Base-by-base conservation (phyloP, 2,888 invertebrate species). In the Parochlus steinenii region DNA sequence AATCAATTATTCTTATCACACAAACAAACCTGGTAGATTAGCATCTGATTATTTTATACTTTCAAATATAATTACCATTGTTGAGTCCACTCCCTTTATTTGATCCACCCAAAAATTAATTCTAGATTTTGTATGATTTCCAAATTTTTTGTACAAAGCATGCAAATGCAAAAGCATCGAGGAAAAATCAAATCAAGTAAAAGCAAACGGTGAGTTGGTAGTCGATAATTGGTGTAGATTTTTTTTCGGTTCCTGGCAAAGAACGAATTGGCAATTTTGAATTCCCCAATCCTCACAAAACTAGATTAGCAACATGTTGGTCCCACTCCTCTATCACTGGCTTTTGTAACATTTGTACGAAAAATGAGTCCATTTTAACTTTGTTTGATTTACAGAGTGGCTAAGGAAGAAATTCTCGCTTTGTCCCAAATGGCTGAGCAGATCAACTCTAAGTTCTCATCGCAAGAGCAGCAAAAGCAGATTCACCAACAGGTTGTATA, bases 341-440 rank as follows among this genome's bases (percentile, higher is more conserved):
- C 5, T 23, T 23, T 4, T 23, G 11, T 23, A 11, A 23, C 4
- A 27, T 12, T 27, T 15, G 16, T 12, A 15, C n/a, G 3, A 14
- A 27, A 12, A 12, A 7, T 11, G 14, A 28, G 16, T 28, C 14
- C 10, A 18, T 17, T 43, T 43, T 40, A 39, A 32, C 37, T 43
- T 43, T 48, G 45, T 37, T 53, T 25, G 40, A 39, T 41, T 65
- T 65, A 36, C 52, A 74, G 73, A 47, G 67, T 69, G 44, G 74
- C 73, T 1, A 67, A 74, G 51, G 69, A 71, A 47, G 75, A 76
- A 58, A 71, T 78, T 31, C 71, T 69, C 3, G 73, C 71, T 1
- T 53, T 79, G n/a, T 68, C 74, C 3, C 71, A 76, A 47, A 74
- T 78, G 65, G 74, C 77, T 0, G 75, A 76, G 48, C 74, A 77